phyloP scores from a whole-genome alignment of 2,113 vertebrate genomes.

The Meleagris gallopavo region DNA sequence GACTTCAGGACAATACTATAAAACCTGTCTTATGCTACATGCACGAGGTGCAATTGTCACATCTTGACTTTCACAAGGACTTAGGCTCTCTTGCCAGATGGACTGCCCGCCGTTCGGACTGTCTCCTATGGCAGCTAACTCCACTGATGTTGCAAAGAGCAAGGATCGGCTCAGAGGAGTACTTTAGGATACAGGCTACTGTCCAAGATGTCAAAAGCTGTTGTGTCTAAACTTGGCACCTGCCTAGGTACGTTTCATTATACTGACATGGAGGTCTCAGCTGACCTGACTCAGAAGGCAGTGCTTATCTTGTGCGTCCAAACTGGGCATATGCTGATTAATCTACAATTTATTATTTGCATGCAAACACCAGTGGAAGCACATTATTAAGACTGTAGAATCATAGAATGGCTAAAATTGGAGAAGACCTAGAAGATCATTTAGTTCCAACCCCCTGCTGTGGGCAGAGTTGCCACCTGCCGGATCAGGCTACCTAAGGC shows the following conservation, averaged over 20 bases:
- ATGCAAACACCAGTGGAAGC: too few relatives aligned
- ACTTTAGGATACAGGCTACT: background rate
- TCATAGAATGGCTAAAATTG: too few relatives aligned
- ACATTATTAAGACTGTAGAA: too few relatives aligned
- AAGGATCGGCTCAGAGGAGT: background rate
- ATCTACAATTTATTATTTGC: background rate
- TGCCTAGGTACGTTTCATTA: background rate
- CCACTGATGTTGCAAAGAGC: background rate
- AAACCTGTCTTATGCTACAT: background rate
- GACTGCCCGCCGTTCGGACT: background rate
- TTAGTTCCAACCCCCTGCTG: too few relatives aligned
- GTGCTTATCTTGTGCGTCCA: accelerated
- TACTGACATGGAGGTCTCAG: background rate
- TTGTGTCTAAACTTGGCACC: background rate
- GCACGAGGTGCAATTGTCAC: background rate
- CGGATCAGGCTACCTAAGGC: too few relatives aligned
- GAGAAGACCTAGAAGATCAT: too few relatives aligned
- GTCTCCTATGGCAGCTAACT: background rate
- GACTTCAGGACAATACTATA: background rate
- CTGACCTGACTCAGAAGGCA: background rate
- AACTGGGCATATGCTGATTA: background rate
- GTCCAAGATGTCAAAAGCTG: background rate
- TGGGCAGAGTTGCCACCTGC: too few relatives aligned
- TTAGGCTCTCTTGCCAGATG: background rate
- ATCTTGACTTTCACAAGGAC: background rate